phyloP scores from a whole-genome alignment of 2,888 invertebrate genomes.

The Carcina quercana region DNA sequence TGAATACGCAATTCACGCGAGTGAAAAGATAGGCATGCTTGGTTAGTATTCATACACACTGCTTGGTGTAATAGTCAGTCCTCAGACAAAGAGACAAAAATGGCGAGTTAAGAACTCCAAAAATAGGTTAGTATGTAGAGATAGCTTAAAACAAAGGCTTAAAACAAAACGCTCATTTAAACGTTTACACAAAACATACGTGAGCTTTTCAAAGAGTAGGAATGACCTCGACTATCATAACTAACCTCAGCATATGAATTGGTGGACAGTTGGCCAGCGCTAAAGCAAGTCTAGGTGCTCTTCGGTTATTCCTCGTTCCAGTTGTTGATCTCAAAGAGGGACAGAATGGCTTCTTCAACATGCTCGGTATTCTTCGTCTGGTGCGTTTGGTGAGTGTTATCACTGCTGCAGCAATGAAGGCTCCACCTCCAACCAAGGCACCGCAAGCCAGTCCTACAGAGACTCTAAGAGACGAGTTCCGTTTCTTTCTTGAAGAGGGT shows the following conservation, averaged over 20 bases:
- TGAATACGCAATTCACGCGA: too few relatives aligned
- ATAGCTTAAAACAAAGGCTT: too few relatives aligned
- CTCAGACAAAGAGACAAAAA: too few relatives aligned
- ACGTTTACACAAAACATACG: too few relatives aligned
- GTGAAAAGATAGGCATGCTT: too few relatives aligned
- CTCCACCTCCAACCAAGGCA: conserved; percentile 66
- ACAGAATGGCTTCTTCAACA: conserved; percentile 66
- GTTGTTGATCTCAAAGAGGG: conserved; percentile 50
- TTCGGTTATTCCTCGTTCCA: conserved; percentile 55
- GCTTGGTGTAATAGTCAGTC: too few relatives aligned
- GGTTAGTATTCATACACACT: too few relatives aligned
- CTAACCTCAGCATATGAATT: conserved; percentile 61
- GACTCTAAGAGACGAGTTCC: conserved; percentile 65
- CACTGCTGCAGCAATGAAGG: conserved; percentile 76
- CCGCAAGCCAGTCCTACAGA: conserved; percentile 62
- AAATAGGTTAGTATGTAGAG: too few relatives aligned
- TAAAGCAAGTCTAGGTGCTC: conserved; percentile 56
- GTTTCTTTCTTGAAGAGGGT: conserved; percentile 54
- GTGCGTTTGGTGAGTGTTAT: conserved; percentile 76
- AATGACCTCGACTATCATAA: too few relatives aligned
- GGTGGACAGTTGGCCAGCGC: conserved; percentile 64
- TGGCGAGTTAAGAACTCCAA: too few relatives aligned
- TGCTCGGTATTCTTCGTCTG: conserved; percentile 50
- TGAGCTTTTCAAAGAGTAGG: too few relatives aligned
- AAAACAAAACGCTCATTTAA: too few relatives aligned